A percentile compares a stretch with the other conserved stretches of the same genome.
Evolutionary conservation across 2,113 vertebrate genomes (phyloP).

Genomic region (Gopherus evgoodei): DNA sequence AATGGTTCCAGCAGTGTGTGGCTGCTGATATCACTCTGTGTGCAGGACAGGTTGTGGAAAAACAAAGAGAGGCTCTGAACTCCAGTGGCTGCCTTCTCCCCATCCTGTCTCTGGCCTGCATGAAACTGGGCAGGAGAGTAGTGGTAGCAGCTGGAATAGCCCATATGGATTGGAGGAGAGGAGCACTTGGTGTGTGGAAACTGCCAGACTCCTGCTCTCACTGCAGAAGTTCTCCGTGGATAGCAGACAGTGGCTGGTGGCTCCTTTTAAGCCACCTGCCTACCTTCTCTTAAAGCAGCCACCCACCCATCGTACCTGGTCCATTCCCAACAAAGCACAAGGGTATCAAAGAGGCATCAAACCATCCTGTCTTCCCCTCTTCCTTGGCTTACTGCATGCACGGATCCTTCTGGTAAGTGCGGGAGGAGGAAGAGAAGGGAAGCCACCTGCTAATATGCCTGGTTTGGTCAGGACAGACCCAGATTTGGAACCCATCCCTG

Average conservation of each 20-base stretch:
- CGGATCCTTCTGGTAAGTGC: not conserved
- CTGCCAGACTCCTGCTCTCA: not conserved
- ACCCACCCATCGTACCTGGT: not conserved
- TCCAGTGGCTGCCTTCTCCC: not conserved
- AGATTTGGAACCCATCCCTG: not conserved
- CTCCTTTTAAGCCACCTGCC: not conserved
- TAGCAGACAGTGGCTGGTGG: not conserved
- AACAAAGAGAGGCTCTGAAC: not conserved
- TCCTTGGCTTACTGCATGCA: not conserved
- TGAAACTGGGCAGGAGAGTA: not conserved
- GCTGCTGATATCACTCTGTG: not conserved
- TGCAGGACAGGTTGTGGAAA: not conserved
- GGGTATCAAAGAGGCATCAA: not conserved
- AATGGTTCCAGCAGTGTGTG: not conserved
- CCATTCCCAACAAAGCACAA: not conserved
- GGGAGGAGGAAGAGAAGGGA: not conserved
- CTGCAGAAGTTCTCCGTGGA: not conserved
- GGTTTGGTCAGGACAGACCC: not conserved
- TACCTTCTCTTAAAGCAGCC: not conserved
- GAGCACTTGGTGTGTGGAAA: not conserved
- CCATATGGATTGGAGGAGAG: not conserved
- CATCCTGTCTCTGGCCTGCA: not conserved
- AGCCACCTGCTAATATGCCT: not conserved
- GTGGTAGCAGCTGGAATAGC: not conserved
- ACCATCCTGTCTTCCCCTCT: not conserved